Evolutionary conservation across 2,113 vertebrate species (phyloP).

Genomic region (Cebus imitator): DNA sequence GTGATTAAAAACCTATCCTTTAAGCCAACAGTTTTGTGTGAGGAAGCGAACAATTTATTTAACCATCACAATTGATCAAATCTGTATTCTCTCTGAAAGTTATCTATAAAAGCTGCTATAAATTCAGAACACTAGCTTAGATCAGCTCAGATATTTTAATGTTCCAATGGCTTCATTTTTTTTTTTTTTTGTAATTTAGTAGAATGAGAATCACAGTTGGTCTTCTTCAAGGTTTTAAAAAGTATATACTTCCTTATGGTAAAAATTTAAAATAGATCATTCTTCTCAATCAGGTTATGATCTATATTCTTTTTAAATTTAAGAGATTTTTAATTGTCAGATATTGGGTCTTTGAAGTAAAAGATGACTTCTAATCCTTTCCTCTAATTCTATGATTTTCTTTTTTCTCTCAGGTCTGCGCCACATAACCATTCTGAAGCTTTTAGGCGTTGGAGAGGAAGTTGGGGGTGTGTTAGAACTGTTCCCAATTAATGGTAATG

Average conservation of each 20-base stretch:
- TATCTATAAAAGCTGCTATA: not conserved
- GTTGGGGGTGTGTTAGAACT: conserved; percentile 95
- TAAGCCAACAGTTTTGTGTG: not conserved
- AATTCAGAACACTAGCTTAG: not conserved
- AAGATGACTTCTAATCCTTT: not conserved
- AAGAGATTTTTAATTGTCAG: not conserved
- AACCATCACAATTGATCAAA: not conserved
- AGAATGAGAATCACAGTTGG: not conserved
- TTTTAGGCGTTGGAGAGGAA: conserved; percentile 89
- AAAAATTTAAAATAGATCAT: conserved; percentile 7
- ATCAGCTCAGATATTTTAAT: not conserved
- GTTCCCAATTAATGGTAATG: conserved; percentile 97
- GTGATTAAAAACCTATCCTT: not conserved
- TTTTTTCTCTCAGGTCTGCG: conserved; percentile 89
- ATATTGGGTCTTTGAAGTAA: not conserved
- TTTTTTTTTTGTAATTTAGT: conserved; percentile 28
- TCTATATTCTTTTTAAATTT: conserved; percentile 17
- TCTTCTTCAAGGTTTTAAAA: conserved; percentile 9
- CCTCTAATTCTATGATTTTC: not conserved
- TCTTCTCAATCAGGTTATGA: not conserved
- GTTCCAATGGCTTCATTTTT: not conserved
- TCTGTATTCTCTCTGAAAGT: not conserved
- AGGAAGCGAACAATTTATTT: not conserved
- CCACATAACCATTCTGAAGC: conserved; percentile 95
- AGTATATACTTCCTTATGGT: not conserved